Evolutionary conservation across 2,888 invertebrate species (phyloP), one percentile per base, ranked within the genome.

Genomic region (Euclidia mi): DNA sequence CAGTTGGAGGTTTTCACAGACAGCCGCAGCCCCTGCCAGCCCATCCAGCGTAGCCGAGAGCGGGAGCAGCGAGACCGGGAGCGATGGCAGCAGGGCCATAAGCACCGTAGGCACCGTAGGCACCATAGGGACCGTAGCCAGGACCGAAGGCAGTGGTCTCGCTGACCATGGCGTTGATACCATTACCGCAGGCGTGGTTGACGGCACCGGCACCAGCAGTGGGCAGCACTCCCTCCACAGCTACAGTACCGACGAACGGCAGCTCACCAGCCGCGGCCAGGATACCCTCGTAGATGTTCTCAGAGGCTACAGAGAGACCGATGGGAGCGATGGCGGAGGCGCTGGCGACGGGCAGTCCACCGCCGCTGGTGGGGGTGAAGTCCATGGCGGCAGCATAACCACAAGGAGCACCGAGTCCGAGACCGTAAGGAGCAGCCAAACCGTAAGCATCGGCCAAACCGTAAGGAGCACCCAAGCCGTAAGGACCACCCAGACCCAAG

Each of bases 221-320:
- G 55, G 80, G 78, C 20, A 80, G 70, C 67, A 72, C 73, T 17
- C 79, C 79, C 1, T 67, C 60, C 10, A 76, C 57, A 3, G 62
- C 63, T 7, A 85, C 73, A 43, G 72, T 81, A 40, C 82, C 84
- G 7, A 72, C 56, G 31, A 67, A 65, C 35, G 46, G 78, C 70
- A 61, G 52, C 56, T 67, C 71, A 41, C 70, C 70, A 62, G 45
- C 70, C 56, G 47, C 71, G 56, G 46, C 51, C 17, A 72, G 55
- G 42, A 46, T 44, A 32, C 73, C 73, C 41, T 70, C 73, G 34
- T 41, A 46, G 9, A n/a, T 38, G 37, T 63, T 63, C 31, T 63
- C 57, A 37, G 62, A 63, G 0, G 11, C 29, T 40, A 58, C n/a
- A 2, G 58, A 44, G 15, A 58, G n/a, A 10, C 51, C 51, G 9